Base-by-base conservation (phyloP, 2,113 vertebrate species). In the Calyptomena viridis region DNA sequence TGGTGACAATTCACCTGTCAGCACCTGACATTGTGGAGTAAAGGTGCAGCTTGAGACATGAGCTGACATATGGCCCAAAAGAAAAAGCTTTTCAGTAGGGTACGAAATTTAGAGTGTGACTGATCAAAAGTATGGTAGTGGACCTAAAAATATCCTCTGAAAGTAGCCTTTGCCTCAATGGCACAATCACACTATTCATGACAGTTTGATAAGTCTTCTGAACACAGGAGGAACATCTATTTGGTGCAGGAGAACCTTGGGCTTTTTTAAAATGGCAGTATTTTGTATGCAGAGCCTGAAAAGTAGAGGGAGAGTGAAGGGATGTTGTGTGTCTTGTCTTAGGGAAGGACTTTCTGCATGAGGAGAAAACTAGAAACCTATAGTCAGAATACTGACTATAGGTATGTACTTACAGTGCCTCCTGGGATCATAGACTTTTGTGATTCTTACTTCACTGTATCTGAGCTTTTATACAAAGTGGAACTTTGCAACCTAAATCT, bases 121-220 rank as follows among this genome's bases (percentile, higher is more conserved):
- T 49, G 71, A 93, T 85, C 35, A 63, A 66, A 97, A 80, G 39
- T 73, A 73, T 37, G 39, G 22, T n/a, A 62, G 4, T 35, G 35
- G 35, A 80, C 89, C 63, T 87, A 84, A 95, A 94, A 96, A 92
- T 59, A 92, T 16, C 3, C n/a, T 69, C 42, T 35, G n/a, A 75
- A 58, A 73, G 23, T 10, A 63, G n/a, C 16, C 13, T 86, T 92
- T 1, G 8, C 58, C 16, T 82, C 53, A 16, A 46, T 85, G 79
- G 59, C 58, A 24, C 25, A 79, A 39, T 27, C 52, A 5, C 4
- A 17, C 60, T 64, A 18, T 82, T 94, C 72, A 39, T 88, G 68
- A 85, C 92, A 86, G 46, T 69, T 88, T 68, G 75, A 20, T 86
- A 71, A 80, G n/a, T 71, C 87, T 82, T 96, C 56, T 59, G 60